A percentile compares a stretch with the other conserved stretches of the same genome.
Evolutionary conservation across 2,113 vertebrate genomes (phyloP).

Genomic region (Scophthalmus maximus): DNA sequence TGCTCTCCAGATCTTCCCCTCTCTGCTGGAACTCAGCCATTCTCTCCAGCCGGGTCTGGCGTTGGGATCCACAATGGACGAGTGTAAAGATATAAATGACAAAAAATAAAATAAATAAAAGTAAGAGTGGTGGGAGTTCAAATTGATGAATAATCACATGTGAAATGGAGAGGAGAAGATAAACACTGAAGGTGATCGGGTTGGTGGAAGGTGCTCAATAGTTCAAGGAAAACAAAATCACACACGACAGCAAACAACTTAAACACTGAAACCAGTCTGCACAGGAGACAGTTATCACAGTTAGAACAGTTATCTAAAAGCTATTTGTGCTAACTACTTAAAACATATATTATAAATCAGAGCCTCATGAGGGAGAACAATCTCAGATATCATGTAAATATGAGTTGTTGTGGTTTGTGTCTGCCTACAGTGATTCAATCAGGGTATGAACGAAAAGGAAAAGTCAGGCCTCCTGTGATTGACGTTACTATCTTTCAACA

Average conservation of each 20-base stretch:
- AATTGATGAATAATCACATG: background rate
- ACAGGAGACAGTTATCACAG: too few relatives aligned
- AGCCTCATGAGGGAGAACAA: too few relatives aligned
- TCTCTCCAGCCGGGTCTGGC: conserved; percentile 87
- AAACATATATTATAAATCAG: too few relatives aligned
- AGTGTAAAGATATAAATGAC: background rate
- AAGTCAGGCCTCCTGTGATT: too few relatives aligned
- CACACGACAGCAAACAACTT: background rate
- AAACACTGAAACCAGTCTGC: background rate
- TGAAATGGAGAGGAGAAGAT: background rate
- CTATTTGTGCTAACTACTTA: background rate
- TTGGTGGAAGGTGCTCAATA: background rate
- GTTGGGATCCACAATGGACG: background rate
- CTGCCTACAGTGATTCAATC: too few relatives aligned
- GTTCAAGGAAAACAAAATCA: background rate
- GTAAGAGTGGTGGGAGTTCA: background rate
- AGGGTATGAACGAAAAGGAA: too few relatives aligned
- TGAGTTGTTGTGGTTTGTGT: too few relatives aligned
- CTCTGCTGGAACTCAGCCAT: conserved; percentile 92
- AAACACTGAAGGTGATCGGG: background rate
- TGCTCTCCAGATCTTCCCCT: conserved; percentile 87
- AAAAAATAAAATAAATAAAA: background rate
- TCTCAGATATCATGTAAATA: too few relatives aligned
- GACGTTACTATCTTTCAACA: too few relatives aligned
- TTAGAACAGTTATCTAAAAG: background rate